A percentile compares a stretch with the other conserved stretches of the same genome.
These are phyloP conservation scores for Platysteira castanea DNA, from an alignment of 2,113 vertebrate species.

Conservation along the genomic window DNA sequence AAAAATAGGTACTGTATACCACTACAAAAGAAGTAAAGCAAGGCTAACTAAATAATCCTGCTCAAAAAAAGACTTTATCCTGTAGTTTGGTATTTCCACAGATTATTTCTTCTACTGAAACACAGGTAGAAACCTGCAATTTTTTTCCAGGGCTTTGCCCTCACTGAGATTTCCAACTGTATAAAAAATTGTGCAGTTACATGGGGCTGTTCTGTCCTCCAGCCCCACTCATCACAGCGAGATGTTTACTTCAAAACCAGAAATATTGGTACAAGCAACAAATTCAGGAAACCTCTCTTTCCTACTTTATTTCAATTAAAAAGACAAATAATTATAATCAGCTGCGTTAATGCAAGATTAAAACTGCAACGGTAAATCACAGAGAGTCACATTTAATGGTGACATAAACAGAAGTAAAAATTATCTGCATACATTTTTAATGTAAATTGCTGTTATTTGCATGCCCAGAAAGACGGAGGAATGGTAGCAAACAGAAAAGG, in stretches of 20 bases:
- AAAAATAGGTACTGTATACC: neutral
- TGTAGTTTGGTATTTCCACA: neutral
- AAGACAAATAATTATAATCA: constrained; percentile 6
- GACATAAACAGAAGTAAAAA: neutral
- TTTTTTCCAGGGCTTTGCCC: neutral
- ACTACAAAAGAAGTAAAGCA: neutral
- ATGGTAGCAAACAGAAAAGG: neutral
- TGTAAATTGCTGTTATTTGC: neutral
- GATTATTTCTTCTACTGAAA: neutral
- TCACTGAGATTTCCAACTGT: neutral
- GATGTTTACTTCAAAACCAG: neutral
- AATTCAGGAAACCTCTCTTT: neutral
- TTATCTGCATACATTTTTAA: neutral
- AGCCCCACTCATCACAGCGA: neutral
- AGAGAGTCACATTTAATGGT: neutral
- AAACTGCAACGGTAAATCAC: neutral
- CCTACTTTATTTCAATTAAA: neutral
- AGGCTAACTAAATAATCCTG: neutral
- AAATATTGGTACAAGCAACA: neutral
- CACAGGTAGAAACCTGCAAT: neutral
- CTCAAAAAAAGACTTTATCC: neutral
- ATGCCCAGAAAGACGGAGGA: neutral
- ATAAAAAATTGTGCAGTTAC: neutral
- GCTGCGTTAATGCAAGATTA: neutral
- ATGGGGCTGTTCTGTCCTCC: neutral